Base-by-base conservation (phyloP, 2,797 vertebrate species). In the Syngnathus rostellatus region DNA sequence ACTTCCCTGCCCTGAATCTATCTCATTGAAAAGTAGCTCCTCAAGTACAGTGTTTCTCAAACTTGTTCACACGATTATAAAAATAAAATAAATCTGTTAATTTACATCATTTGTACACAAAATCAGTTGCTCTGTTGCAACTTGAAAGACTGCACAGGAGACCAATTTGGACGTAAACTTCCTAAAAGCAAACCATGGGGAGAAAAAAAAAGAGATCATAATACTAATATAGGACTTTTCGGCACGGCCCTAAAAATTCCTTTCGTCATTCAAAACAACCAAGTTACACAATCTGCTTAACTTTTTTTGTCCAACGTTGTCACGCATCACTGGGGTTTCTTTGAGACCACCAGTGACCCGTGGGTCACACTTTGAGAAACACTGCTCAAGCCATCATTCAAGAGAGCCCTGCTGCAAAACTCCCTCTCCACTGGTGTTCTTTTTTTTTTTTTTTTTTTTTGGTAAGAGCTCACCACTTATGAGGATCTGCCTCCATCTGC, bases 401-500 rank as follows among this genome's bases (percentile, higher is more conserved):
- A 43, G 41, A 25, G 40, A 62, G 40, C 45, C n/a, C 6, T 3
- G 11, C 41, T 45, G 41, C 67, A 75, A 81, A 78, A 72, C 65
- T 75, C 72, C 77, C 71, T 72, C 73, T 70, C 59, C 73, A 62
- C 68, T 76, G 71, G 71, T 77, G 55, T 69, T 63, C 68, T 25
- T 25, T 25, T 1, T 25, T 31, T 31, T 31, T 31, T 31, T 31
- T 31, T 31, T 31, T 31, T 0, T 31, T 4, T 31, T 31, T 31
- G 3, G 31, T 31, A 31, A 68, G 60, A 70, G 79, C 75, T 83
- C 60, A 16, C 76, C 59, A 75, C 75, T 77, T 81, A 75, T 87
- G 77, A 84, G 75, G 72, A 82, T 79, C 84, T 90, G 86, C 87
- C 90, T 86, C 87, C 90, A 91, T 82, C 90, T 91, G 86, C 88